Evolutionary conservation across 1,140 invertebrate species (phyloP).

Genomic region (Prorops nasuta): DNA sequence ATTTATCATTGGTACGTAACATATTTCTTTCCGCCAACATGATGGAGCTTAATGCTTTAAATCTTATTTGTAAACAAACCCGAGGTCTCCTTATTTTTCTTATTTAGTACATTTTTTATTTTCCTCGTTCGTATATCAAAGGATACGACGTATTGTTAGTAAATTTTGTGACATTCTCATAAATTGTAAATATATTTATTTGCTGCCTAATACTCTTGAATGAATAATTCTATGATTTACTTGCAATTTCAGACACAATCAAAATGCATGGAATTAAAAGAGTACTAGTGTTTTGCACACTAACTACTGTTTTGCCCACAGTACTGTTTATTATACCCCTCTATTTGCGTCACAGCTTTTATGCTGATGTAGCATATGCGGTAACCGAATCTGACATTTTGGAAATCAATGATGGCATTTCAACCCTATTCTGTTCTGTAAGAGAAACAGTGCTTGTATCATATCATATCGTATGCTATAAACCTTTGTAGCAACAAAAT

Average conservation of each 20-base stretch:
- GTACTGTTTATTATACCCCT: conserved; percentile 71
- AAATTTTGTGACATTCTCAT: too few relatives aligned
- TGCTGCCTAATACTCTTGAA: too few relatives aligned
- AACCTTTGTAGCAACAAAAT: not conserved
- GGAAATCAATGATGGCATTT: conserved; percentile 75
- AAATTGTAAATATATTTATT: too few relatives aligned
- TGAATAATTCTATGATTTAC: not conserved
- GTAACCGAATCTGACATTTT: conserved; percentile 80
- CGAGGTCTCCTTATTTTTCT: too few relatives aligned
- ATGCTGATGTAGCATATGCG: conserved; percentile 70
- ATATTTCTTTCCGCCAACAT: too few relatives aligned
- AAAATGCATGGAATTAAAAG: conserved; percentile 74
- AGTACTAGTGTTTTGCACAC: conserved; percentile 71
- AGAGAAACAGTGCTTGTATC: conserved; percentile 14
- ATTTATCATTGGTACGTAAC: too few relatives aligned
- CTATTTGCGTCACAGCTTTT: conserved; percentile 71
- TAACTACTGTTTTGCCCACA: conserved; percentile 71
- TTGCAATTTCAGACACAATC: conserved; percentile 60
- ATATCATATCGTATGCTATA: not conserved
- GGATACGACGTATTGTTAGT: too few relatives aligned
- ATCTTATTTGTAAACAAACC: too few relatives aligned
- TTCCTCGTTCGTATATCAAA: too few relatives aligned
- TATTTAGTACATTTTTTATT: too few relatives aligned
- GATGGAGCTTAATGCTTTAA: too few relatives aligned
- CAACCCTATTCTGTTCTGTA: conserved; percentile 72